A percentile compares a stretch with the other conserved stretches of the same genome.
Evolutionary conservation across 2,888 invertebrate species (phyloP).

Genomic region (Tortrix viridana): DNA sequence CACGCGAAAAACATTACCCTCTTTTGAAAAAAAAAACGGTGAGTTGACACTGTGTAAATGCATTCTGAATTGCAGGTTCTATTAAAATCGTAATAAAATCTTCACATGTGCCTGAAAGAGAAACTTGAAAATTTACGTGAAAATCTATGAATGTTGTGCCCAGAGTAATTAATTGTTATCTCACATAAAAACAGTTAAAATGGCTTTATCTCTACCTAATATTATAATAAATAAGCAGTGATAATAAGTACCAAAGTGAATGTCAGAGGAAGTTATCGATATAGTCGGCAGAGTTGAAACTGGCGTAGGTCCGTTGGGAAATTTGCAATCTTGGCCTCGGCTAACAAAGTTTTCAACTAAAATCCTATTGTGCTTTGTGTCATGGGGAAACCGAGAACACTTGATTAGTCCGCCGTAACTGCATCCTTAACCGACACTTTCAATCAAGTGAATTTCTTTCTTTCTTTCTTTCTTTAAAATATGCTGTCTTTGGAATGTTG

Average conservation of each 20-base stretch:
- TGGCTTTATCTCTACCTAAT: not conserved
- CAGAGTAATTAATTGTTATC: not conserved
- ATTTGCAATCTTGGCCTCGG: conserved; percentile 80
- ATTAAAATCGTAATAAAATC: no score
- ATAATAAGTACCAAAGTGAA: conserved; percentile 65
- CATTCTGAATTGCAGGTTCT: no score
- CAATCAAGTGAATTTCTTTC: not conserved
- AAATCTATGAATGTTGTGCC: no score
- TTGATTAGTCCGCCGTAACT: conserved; percentile 61
- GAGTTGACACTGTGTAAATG: no score
- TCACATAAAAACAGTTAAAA: not conserved
- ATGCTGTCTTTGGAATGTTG: not conserved
- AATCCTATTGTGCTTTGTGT: conserved; percentile 78
- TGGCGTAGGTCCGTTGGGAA: conserved; percentile 77
- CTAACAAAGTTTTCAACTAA: conserved; percentile 82
- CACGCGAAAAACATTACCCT: no score
- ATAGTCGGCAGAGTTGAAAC: conserved; percentile 77
- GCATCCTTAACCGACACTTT: not conserved
- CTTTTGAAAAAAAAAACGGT: no score
- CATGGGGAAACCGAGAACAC: conserved; percentile 64
- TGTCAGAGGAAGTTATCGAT: conserved; percentile 77
- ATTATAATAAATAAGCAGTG: conserved; percentile 40
- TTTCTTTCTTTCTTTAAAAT: no score
- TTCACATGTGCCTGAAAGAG: no score
- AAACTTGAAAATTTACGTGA: no score